Evolutionary conservation across 2,113 vertebrate genomes (phyloP), one percentile per base, ranked within the genome.

Genomic region (Struthio camelus): DNA sequence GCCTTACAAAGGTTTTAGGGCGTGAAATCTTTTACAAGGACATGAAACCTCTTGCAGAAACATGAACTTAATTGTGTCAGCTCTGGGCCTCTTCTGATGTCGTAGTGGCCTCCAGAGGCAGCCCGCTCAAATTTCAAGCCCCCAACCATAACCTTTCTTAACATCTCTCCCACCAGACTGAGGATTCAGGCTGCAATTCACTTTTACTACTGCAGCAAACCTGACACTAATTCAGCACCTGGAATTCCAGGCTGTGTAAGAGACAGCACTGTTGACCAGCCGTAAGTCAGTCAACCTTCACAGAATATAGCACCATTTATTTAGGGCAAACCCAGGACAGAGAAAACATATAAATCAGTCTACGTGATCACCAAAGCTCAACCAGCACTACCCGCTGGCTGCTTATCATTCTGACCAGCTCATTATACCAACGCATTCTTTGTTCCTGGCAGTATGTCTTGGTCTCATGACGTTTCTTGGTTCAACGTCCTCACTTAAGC

Each of bases 171-270:
- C 84, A 89, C 22, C 51, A 85, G 86, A 79, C 54, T 42, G 46
- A 23, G 14, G 32, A 59, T 81, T 80, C 58, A 48, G 84, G 64
- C 50, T 46, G 30, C 46, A 79, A 54, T 20, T 89, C 77, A 28
- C 48, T 92, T 90, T 11, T 50, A 75, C 50, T 27, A 1, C 44
- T n/a, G 32, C 67, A 70, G 76, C 79, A 90, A 93, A 61, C 8
- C 62, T 79, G 71, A 87, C 28, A 23, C n/a, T n/a, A 30, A 13
- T 13, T 65, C 67, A 86, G 80, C 83, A 36, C 14, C 38, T 40
- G 64, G 1, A 4, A 42, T 62, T 78, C 70, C 85, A 3, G 0
- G 1, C 69, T 10, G 40, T 32, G 34, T 10, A 30, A 28, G 42
- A 69, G 70, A 80, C 24, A 82, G 7, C 11, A 34, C 27, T 59